Conservation (phyloP, 2,797 vertebrate species). For the Dromococcyx pavoninus region DNA sequence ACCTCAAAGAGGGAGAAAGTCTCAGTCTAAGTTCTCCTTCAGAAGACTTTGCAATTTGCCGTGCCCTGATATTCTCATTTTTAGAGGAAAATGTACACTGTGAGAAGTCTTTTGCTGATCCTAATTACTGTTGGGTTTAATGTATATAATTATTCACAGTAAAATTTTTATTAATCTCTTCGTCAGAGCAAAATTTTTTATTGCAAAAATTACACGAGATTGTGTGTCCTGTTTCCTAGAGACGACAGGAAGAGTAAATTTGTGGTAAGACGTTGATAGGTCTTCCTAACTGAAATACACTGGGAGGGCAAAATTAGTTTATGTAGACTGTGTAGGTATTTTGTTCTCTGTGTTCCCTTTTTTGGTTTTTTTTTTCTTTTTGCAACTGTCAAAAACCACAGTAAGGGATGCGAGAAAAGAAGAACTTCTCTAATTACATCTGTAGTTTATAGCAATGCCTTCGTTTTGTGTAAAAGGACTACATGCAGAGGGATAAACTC, state of each 20-base stretch:
- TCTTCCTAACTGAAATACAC: neutral
- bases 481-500: neutral
- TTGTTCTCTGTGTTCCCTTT: neutral
- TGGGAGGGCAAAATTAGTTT: neutral
- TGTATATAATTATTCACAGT: neutral
- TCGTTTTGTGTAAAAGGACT: neutral
- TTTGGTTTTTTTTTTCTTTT: neutral
- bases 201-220: neutral
- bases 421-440: neutral
- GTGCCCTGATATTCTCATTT: neutral
- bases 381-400: neutral
- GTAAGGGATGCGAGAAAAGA: neutral
- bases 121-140: slow-evolving; percentile 10
- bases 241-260: neutral
- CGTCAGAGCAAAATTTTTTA: neutral
- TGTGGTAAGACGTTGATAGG: neutral
- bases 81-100: neutral
- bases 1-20: neutral
- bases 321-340: neutral
- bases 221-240: neutral
- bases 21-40: neutral
- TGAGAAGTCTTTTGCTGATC: slow-evolving; percentile 15
- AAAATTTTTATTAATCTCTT: neutral
- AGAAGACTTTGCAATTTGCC: neutral
- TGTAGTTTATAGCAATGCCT: neutral